Evolutionary conservation across 2,888 invertebrate genomes (phyloP).

Genomic region (Formica aserva): DNA sequence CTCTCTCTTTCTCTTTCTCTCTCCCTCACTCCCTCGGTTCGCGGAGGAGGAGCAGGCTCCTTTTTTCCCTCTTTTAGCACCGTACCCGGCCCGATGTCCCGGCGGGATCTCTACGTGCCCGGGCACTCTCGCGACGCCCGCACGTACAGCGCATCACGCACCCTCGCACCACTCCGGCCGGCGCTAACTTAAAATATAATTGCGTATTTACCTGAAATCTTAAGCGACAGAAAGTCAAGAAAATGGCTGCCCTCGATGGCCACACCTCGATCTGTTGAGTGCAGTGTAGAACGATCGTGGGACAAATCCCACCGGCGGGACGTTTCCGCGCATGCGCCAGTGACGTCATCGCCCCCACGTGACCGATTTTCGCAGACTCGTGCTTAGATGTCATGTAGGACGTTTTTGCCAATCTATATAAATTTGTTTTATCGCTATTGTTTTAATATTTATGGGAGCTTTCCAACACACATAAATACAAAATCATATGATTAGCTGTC

Average conservation of each 20-base stretch:
- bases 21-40: slow-evolving; percentile 66
- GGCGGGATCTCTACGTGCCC: slow-evolving; percentile 56
- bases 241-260: slow-evolving; percentile 84
- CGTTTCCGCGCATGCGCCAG: neutral
- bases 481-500: too few relatives aligned
- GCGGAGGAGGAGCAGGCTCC: slow-evolving; percentile 62
- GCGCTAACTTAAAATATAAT: slow-evolving; percentile 77
- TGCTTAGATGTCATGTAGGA: neutral
- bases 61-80: slow-evolving; percentile 69
- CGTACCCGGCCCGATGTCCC: slow-evolving; percentile 49
- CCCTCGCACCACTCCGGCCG: slow-evolving; percentile 77
- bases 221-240: slow-evolving; percentile 84
- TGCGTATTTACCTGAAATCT: slow-evolving; percentile 84
- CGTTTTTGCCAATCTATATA: neutral
- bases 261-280: slow-evolving; percentile 84
- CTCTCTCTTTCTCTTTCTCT: slow-evolving; percentile 33
- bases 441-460: neutral
- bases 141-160: slow-evolving; percentile 78
- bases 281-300: slow-evolving; percentile 70
- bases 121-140: slow-evolving; percentile 70
- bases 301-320: neutral
- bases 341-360: neutral
- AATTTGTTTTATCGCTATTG: neutral
- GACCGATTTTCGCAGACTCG: neutral
- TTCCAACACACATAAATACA: too few relatives aligned